Percentiles rank a stretch among this genome's conserved stretches.
phyloP scores from a whole-genome alignment of 2,797 vertebrate genomes.

The Poeciliopsis infans region DNA sequence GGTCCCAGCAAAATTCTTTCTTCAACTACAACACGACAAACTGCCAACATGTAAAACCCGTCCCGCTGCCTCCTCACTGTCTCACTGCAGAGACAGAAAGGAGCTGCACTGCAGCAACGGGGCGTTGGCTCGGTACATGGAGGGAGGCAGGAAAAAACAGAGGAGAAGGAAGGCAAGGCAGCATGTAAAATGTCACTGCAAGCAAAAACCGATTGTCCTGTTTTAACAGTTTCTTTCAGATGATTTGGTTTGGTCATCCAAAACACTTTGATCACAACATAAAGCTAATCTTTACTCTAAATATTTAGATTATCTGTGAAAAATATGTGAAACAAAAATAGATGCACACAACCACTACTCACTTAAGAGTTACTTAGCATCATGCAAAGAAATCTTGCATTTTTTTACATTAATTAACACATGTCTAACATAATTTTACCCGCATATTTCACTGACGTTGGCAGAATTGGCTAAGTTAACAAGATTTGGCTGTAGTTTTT shows the following conservation, averaged over 20 bases:
- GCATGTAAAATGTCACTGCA: conserved; percentile 5
- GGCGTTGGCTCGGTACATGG: conserved; percentile 70
- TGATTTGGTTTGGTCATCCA: not conserved
- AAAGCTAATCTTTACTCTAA: not conserved
- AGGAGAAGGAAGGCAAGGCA: conserved; percentile 21
- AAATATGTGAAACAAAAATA: not conserved
- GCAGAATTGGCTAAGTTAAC: too few species aligned
- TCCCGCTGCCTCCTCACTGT: conserved; percentile 33
- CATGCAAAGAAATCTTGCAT: not conserved
- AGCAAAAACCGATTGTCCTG: not conserved
- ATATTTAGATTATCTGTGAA: conserved; percentile 1
- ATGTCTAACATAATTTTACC: not conserved
- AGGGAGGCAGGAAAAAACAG: conserved; percentile 37
- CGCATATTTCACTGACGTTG: not conserved
- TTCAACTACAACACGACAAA: not conserved
- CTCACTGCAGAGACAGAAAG: conserved; percentile 65
- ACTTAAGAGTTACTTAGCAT: not conserved
- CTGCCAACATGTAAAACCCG: conserved; percentile 7
- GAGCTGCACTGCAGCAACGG: conserved; percentile 81
- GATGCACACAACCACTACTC: not conserved
- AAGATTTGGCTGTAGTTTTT: too few species aligned
- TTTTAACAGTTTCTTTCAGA: not conserved
- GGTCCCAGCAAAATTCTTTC: not conserved
- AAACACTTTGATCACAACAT: conserved; percentile 1
- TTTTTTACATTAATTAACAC: not conserved